A percentile compares a stretch with the other conserved stretches of the same genome.
Conservation (phyloP, 2,888 invertebrate species). For the Dasypolia templi region DNA sequence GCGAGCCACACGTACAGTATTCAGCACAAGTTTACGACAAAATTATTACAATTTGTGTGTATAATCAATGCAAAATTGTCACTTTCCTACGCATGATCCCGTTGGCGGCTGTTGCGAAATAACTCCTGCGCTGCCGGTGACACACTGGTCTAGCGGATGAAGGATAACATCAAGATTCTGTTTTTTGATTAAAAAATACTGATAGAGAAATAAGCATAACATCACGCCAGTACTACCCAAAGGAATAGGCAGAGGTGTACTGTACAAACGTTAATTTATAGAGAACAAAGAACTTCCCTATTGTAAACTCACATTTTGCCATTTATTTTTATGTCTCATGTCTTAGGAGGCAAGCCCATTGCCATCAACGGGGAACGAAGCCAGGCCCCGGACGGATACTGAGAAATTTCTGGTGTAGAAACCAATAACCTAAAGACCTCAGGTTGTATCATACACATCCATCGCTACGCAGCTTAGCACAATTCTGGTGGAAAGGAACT, state of each 20-base stretch:
- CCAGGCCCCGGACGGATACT: background rate
- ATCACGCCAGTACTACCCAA: background rate
- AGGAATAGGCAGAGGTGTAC: background rate
- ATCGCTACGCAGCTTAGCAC: background rate
- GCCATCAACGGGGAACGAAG: background rate
- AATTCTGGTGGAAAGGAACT: background rate
- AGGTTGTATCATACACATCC: background rate
- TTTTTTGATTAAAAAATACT: background rate
- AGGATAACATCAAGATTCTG: background rate
- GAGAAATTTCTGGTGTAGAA: background rate
- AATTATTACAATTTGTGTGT: constrained; percentile 64
- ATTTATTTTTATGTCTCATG: background rate
- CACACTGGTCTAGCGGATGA: constrained; percentile 35
- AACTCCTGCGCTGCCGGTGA: constrained; percentile 44
- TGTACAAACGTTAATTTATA: no score
- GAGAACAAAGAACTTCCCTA: no score
- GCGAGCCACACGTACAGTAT: constrained; percentile 32
- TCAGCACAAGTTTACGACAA: constrained; percentile 52
- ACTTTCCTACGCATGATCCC: constrained; percentile 67
- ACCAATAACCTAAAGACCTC: background rate
- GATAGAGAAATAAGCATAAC: background rate
- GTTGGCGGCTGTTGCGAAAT: constrained; percentile 57
- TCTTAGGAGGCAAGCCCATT: background rate
- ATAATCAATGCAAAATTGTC: constrained; percentile 62
- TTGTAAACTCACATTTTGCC: background rate